These are phyloP conservation scores for Lasioglossum marginatum DNA, from an alignment of 2,888 invertebrate genomes.

Conservation along the genomic window DNA sequence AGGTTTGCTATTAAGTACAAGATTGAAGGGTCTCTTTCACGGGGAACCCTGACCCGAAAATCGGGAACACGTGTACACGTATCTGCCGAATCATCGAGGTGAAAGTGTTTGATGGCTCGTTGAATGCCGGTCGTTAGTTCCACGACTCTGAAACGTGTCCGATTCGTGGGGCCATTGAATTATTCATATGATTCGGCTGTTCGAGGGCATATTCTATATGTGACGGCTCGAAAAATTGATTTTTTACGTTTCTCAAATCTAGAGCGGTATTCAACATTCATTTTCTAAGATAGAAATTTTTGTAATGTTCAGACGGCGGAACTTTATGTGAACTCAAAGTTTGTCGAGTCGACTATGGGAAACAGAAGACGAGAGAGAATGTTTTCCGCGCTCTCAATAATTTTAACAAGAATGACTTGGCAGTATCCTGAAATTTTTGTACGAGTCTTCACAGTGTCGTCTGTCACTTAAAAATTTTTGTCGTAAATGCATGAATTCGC, in stretches of 20 bases:
- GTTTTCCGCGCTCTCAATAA: too few relatives aligned
- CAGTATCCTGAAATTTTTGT: too few relatives aligned
- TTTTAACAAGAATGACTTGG: too few relatives aligned
- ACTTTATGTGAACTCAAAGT: not conserved
- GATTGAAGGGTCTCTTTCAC: not conserved
- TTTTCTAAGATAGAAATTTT: too few relatives aligned
- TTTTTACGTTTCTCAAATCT: not conserved
- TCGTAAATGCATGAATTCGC: too few relatives aligned
- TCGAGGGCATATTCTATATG: not conserved
- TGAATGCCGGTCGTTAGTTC: not conserved
- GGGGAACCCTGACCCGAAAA: constrained; percentile 18
- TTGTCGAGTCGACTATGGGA: too few relatives aligned
- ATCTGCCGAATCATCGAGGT: constrained; percentile 18
- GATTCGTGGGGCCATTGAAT: not conserved
- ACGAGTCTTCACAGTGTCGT: too few relatives aligned
- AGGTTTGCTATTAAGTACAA: not conserved
- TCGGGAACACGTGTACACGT: not conserved
- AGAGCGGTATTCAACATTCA: too few relatives aligned
- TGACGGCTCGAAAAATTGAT: not conserved
- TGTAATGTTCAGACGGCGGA: too few relatives aligned
- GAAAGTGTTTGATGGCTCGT: constrained; percentile 19
- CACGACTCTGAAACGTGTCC: not conserved
- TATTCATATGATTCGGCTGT: not conserved
- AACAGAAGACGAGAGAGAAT: too few relatives aligned
- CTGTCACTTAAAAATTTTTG: too few relatives aligned